Evolutionary conservation across 2,113 vertebrate genomes (phyloP), one percentile per base, ranked within the genome.

Genomic region (Lutjanus erythropterus): DNA sequence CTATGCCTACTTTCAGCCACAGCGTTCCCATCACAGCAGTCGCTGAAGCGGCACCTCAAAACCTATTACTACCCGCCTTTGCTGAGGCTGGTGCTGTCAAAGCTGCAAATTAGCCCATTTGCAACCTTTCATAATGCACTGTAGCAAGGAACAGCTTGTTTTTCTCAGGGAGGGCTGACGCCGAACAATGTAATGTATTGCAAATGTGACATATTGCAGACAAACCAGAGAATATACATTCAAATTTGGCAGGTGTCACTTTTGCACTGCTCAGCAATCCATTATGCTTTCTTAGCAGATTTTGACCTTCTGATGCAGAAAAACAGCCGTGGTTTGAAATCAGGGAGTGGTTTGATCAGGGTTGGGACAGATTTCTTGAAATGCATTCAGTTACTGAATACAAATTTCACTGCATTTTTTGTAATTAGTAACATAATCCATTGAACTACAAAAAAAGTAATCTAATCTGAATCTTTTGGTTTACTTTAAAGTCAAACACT

Each of bases 21-120:
- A 58, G 74, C 64, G 39, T 87, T 91, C 88, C 88, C 82, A 90
- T 91, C 88, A 84, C 86, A 85, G 78, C 88, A 74, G 89, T 87
- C 81, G 71, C 87, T 92, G 92, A 91, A 90, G 91, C 92, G 86
- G 87, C 84, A 84, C 86, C 84, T 90, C 90, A 67, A 69, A 91
- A 89, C 81, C 89, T 86, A 93, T 93, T 93, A 93, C 89, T 81
- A 25, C 69, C 68, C 37, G 67, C 90, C 80, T 85, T 84, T 80
- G 87, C 85, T 80, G 78, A 87, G 86, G 73, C 86, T 80, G 82
- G 65, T 66, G 83, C 92, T 92, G 92, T 92, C 91, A 92, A 84
- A 86, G 82, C 87, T 84, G 73, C 91, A 92, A 92, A 93, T 94
- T 82, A 93, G 93, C 88, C 91, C 85, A 92, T 94, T 94, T 92